phyloP scores from a whole-genome alignment of 2,797 vertebrate species.

The Oreortyx pictus region DNA sequence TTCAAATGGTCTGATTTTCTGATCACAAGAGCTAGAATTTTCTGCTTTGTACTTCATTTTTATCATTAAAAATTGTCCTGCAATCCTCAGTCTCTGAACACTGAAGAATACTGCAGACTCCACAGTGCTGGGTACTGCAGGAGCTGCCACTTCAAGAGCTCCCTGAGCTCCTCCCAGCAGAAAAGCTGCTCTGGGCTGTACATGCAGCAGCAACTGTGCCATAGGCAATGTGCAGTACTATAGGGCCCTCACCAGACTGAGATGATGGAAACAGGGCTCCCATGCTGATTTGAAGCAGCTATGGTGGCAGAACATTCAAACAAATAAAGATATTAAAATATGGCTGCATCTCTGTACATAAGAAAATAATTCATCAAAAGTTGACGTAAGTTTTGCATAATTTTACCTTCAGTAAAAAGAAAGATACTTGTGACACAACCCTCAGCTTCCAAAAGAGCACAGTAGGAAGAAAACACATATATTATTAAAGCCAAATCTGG shows the following conservation, averaged over 20 bases:
- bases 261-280: neutral
- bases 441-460: neutral
- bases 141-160: neutral
- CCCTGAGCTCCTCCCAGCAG: neutral
- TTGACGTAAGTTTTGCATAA: neutral
- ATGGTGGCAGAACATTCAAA: neutral
- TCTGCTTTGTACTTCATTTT: neutral
- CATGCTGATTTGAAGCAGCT: neutral
- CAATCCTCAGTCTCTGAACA: neutral
- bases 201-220: fast-evolving
- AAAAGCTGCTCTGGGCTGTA: neutral
- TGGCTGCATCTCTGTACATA: neutral
- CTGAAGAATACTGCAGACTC: neutral
- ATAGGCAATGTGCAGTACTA: fast-evolving
- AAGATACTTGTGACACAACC: neutral
- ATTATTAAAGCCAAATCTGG: neutral
- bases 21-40: neutral
- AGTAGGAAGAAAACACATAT: neutral
- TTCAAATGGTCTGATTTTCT: slow-evolving; percentile 35
- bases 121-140: neutral
- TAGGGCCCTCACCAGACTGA: neutral
- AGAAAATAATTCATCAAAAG: neutral
- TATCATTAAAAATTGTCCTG: neutral
- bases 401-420: neutral
- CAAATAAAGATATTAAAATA: neutral